phyloP scores from a whole-genome alignment of 2,113 vertebrate species.

The Tapirus terrestris region DNA sequence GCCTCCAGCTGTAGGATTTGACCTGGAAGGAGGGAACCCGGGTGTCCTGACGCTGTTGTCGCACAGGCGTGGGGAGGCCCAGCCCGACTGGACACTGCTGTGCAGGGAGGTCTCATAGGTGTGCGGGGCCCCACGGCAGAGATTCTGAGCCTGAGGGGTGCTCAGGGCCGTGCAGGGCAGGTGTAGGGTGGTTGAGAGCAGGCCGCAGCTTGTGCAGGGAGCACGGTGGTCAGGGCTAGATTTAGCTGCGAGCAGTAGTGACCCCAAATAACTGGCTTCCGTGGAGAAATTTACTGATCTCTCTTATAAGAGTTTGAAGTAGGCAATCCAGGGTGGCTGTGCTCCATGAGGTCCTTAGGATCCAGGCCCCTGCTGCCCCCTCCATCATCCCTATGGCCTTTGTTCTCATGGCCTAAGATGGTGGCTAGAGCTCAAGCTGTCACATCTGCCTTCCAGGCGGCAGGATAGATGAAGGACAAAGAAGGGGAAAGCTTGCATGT shows the following conservation, averaged over 20 bases:
- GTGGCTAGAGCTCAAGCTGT: not conserved
- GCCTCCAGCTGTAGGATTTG: not conserved
- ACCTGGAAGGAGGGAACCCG: not conserved
- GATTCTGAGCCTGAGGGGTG: not conserved
- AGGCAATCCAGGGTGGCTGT: not conserved
- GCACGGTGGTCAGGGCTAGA: fast-evolving
- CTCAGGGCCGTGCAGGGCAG: not conserved
- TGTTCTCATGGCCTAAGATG: not conserved
- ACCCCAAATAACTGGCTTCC: not conserved
- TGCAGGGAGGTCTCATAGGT: not conserved
- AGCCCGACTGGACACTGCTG: too few species aligned
- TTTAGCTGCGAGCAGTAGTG: not conserved
- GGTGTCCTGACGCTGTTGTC: not conserved
- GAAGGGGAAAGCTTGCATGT: not conserved
- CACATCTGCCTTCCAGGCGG: not conserved
- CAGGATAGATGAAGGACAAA: not conserved
- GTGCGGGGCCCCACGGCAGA: not conserved
- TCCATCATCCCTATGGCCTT: not conserved
- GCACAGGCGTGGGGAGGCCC: not conserved
- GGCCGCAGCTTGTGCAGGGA: not conserved
- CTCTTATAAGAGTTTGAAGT: not conserved
- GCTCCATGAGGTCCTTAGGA: not conserved
- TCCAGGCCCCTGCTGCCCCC: not conserved
- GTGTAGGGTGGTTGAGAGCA: fast-evolving
- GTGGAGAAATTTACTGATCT: too few species aligned